Evolutionary conservation across 2,113 vertebrate genomes (phyloP).

Genomic region (Pterophyllum scalare): DNA sequence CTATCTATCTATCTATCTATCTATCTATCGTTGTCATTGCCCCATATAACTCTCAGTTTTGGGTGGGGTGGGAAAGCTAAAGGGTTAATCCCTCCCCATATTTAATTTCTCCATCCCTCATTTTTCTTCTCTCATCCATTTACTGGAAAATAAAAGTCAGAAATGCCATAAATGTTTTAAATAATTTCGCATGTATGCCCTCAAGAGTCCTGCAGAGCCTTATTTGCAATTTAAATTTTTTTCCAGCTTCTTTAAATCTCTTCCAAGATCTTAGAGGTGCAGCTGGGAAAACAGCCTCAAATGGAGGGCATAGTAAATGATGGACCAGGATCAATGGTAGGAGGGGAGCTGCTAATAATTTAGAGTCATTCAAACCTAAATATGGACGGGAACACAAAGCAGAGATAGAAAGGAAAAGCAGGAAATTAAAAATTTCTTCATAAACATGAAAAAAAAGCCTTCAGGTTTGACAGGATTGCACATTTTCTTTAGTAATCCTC

Average conservation of each 20-base stretch:
- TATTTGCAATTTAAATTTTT: slow-evolving; percentile 53
- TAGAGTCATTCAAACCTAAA: slow-evolving; percentile 18
- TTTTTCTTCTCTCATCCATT: background rate
- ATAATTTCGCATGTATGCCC: background rate
- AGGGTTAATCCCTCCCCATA: slow-evolving; percentile 8
- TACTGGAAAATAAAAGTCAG: slow-evolving; percentile 27
- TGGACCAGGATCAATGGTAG: background rate
- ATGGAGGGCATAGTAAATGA: slow-evolving; percentile 32
- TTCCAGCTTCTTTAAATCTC: slow-evolving; percentile 1
- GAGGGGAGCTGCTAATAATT: slow-evolving; percentile 26
- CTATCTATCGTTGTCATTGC: background rate
- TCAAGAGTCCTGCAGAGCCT: slow-evolving; percentile 10
- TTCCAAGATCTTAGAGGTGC: slow-evolving; percentile 39
- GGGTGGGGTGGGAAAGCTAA: background rate
- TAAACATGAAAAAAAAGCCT: slow-evolving; percentile 27
- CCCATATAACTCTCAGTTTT: background rate
- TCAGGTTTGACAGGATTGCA: background rate
- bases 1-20: too few species aligned
- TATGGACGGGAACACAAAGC: background rate
- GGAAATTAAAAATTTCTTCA: background rate
- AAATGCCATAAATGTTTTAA: slow-evolving; percentile 42
- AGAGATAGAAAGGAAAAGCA: background rate
- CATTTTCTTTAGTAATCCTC: slow-evolving; percentile 45
- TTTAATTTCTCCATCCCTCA: background rate
- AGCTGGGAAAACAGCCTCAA: slow-evolving; percentile 31